Evolutionary conservation across 2,113 vertebrate genomes (phyloP), one percentile per base, ranked within the genome.

Genomic region (Chaetura pelagica): DNA sequence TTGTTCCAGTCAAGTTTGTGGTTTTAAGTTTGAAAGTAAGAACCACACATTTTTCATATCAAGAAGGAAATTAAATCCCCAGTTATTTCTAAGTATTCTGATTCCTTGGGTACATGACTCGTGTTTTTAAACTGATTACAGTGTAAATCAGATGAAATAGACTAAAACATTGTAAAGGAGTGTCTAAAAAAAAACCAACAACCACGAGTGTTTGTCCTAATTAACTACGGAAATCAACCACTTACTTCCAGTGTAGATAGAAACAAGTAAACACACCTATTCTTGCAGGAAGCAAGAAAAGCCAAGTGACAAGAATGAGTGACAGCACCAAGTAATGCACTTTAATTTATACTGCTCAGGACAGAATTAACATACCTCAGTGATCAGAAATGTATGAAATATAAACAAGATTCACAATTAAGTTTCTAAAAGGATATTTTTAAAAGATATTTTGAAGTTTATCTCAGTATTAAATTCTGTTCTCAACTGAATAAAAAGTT

Each of bases 301-400:
- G 18, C 15, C 20, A 59, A 72, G 30, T 44, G 73, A 84, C 80
- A 92, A 78, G 90, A 85, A 69, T 48, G 46, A 96, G 62, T 54
- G 88, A 93, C 7, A 1, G 69, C 42, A 90, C 38, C 44, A 40
- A 69, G 85, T 7, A 92, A 35, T 3, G n/a, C 4, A 2, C 54
- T 75, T 14, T 54, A 61, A 93, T 92, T 90, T 87, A 96, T 75
- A 64, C 90, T 34, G 80, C 84, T 88, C 29, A 32, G 67, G 66
- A 87, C 2, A 52, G 72, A 92, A 92, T 89, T 92, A 85, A 32
- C 49, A 82, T 2, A 52, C 88, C 55, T 86, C 78, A 88, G 35
- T 51, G 74, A 92, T 82, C 73, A 90, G 61, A 84, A 83, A 42
- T 1, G 4, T 42, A n/a, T 21, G 69, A 96, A 93, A 93, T 14